Conservation (phyloP, 2,888 invertebrate species). For the Clivina fossor region DNA sequence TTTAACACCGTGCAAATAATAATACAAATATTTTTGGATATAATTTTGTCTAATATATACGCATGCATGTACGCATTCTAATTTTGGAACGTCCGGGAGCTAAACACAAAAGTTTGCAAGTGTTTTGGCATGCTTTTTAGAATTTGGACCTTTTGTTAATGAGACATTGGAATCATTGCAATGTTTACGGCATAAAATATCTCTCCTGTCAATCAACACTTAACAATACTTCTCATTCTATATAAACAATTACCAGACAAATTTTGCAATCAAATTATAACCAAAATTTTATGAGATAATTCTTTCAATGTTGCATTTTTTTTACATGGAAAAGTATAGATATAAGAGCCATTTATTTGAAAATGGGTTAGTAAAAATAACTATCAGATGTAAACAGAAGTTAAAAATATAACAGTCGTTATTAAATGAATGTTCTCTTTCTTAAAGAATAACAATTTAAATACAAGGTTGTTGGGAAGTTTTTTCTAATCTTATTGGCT, state of each 20-base stretch:
- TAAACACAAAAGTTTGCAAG: slow-evolving; percentile 17
- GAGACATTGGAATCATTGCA: slow-evolving; percentile 5
- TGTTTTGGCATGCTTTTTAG: slow-evolving; percentile 10
- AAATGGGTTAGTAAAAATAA: slow-evolving; percentile 10
- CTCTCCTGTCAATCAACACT: not conserved
- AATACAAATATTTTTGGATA: not conserved
- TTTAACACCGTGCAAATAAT: not conserved
- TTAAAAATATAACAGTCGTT: slow-evolving; percentile 20
- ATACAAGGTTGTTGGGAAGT: too few species aligned
- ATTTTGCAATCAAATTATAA: not conserved
- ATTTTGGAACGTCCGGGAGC: slow-evolving; percentile 26
- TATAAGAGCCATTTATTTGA: slow-evolving; percentile 13
- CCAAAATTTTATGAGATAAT: too few species aligned
- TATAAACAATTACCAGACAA: not conserved
- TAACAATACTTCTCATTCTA: not conserved
- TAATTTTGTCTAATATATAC: too few species aligned
- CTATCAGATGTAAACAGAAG: slow-evolving; percentile 6
- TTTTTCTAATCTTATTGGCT: too few species aligned
- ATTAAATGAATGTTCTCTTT: too few species aligned
- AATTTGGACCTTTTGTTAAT: slow-evolving; percentile 15
- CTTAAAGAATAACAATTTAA: too few species aligned
- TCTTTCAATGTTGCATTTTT: not conserved
- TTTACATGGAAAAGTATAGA: not conserved
- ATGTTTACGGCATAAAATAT: slow-evolving; percentile 9
- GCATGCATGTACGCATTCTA: slow-evolving; percentile 20